These are phyloP conservation scores for Cryptops parisi DNA, from an alignment of 2,888 invertebrate genomes.

Conservation along the genomic window DNA sequence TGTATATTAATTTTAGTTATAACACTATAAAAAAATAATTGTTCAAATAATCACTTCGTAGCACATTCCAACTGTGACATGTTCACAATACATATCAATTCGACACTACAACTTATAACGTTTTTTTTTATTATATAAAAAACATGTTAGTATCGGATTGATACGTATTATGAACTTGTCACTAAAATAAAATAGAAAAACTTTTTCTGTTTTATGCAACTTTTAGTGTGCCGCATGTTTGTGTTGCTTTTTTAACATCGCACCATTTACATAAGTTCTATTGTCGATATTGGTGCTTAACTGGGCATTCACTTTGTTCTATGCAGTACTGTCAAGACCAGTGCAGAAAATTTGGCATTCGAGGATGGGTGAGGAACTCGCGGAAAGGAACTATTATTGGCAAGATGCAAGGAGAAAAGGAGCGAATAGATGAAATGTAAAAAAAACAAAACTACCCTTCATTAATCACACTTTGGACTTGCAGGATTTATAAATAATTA, in stretches of 20 bases:
- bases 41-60: too few species aligned
- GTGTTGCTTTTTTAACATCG: not conserved
- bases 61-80: too few species aligned
- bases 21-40: too few species aligned
- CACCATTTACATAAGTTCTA: not conserved
- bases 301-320: not conserved
- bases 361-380: conserved; percentile 87
- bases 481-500: not conserved
- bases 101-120: too few species aligned
- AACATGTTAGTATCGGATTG: too few species aligned
- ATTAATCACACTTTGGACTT: not conserved
- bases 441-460: too few species aligned
- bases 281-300: not conserved
- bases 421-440: conserved; percentile 68
- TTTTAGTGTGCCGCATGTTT: not conserved
- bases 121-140: too few species aligned
- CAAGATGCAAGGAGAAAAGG: conserved; percentile 68
- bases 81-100: too few species aligned
- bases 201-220: too few species aligned
- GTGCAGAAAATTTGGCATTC: conserved; percentile 53
- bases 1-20: too few species aligned
- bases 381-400: conserved; percentile 76
- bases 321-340: conserved; percentile 61
- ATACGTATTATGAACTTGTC: too few species aligned
- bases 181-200: too few species aligned